A percentile compares a stretch with the other conserved stretches of the same genome.
These are phyloP conservation scores for Ricordea florida DNA, from an alignment of 92 coral and sea anemone genomes.

Conservation along the genomic window DNA sequence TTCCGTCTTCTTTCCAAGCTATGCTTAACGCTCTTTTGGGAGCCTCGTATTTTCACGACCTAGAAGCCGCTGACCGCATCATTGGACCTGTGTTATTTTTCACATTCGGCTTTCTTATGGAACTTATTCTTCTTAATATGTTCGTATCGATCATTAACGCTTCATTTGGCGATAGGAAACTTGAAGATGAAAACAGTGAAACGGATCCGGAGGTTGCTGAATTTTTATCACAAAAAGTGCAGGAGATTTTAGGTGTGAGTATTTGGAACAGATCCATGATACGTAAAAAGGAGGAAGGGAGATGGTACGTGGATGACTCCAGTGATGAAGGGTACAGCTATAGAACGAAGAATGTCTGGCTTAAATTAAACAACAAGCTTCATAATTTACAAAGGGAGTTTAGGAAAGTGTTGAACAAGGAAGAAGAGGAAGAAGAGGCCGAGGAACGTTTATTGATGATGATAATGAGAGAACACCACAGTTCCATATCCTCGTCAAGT, in stretches of 20 bases:
- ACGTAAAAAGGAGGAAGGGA: neutral
- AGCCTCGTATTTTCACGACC: slow-evolving; percentile 51
- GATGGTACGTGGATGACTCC: slow-evolving; percentile 26
- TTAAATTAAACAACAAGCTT: neutral
- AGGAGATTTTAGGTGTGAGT: slow-evolving; percentile 54
- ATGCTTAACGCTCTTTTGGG: slow-evolving; percentile 71
- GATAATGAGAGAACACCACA: neutral
- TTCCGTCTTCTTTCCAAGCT: slow-evolving; percentile 59
- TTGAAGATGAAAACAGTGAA: slow-evolving; percentile 31
- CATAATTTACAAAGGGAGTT: neutral
- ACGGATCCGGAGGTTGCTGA: slow-evolving; percentile 75
- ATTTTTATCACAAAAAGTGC: slow-evolving; percentile 51
- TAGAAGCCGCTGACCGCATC: slow-evolving; percentile 56
- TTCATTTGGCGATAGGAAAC: slow-evolving; percentile 54
- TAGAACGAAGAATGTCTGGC: neutral
- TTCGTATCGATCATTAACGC: slow-evolving; percentile 74
- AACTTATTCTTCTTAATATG: slow-evolving; percentile 70
- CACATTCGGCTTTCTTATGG: slow-evolving; percentile 62
- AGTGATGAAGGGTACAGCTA: neutral
- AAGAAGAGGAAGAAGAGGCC: slow-evolving; percentile 11
- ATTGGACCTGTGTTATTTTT: slow-evolving; percentile 69
- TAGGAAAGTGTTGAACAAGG: neutral
- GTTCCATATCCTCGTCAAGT: neutral
- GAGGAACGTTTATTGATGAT: neutral
- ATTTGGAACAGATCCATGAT: neutral